Evolutionary conservation across 2,888 invertebrate species (phyloP), one percentile per base, ranked within the genome.

Genomic region (Andrena dorsata): DNA sequence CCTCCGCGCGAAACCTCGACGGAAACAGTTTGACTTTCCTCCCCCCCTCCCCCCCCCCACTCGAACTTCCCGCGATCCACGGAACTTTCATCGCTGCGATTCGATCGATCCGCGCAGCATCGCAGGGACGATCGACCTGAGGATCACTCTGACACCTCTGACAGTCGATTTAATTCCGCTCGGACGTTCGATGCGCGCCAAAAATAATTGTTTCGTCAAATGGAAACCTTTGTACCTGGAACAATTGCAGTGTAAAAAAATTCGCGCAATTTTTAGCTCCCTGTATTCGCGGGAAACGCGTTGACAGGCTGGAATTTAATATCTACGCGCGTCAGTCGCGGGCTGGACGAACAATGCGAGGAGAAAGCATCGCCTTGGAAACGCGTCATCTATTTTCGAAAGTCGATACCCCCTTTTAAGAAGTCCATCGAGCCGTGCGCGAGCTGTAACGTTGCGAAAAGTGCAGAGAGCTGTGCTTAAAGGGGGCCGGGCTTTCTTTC

Each of bases 351-450:
- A 41, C 41, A 41, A 41, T 41, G 41, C 41, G 41, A 16, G 13
- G 41, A 41, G 41, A 13, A 41, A 41, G 41, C 41, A 41, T 41
- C 41, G 41, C 5, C 41, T 41, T 1, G 41, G 41, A 41, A 41
- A 41, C 41, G 41, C 41, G 13, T 41, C 41, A 41, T 41, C 41
- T 41, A 41, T 41, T 41, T 41, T 41, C 41, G 41, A 41, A 41
- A 41, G 41, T 41, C 41, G 41, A 41, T 41, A 41, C 41, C 13
- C 41, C 16, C 41, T 41, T 41, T 41, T 41, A 41, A 41, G 26
- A 56, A 56, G 26, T 23, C 56, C 56, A 56, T 20, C 56, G 56
- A 56, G 26, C 41, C 41, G 41, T 41, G 41, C 41, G 41, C 41
- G 16, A 41, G 41, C 41, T 16, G 41, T 41, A 41, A 41, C 41